Conservation (phyloP, 2,113 vertebrate species). For the Bujurquina vittata region DNA sequence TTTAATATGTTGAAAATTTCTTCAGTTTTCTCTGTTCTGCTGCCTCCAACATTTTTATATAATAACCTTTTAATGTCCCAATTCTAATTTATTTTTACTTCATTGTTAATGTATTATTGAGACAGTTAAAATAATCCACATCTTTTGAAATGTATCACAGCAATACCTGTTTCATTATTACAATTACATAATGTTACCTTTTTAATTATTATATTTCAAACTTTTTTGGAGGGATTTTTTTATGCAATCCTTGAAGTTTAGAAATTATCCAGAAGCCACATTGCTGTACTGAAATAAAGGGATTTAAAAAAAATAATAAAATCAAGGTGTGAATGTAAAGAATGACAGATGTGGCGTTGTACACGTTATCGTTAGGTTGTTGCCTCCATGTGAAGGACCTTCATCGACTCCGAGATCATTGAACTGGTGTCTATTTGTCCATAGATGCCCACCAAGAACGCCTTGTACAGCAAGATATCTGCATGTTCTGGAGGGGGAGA, state of each 20-base stretch:
- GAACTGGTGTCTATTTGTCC: conserved; percentile 95
- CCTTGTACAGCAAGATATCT: conserved; percentile 91
- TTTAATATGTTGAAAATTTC: neutral
- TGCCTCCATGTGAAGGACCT: conserved; percentile 95
- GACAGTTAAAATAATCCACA: conserved; percentile 27
- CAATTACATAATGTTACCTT: neutral
- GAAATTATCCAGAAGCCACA: conserved; percentile 23
- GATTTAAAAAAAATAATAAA: neutral
- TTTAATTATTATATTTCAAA: conserved; percentile 38
- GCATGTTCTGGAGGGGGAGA: conserved; percentile 86
- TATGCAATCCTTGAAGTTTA: conserved; percentile 37
- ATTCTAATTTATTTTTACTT: neutral
- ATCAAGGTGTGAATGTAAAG: conserved; percentile 27
- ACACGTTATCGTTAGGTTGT: conserved; percentile 80
- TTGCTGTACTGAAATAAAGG: conserved; percentile 10
- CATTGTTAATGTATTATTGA: conserved; percentile 30
- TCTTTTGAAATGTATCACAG: neutral
- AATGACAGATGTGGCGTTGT: neutral
- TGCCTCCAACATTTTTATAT: neutral
- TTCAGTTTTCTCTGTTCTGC: neutral
- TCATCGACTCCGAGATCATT: conserved; percentile 94
- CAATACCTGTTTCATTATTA: conserved; percentile 30
- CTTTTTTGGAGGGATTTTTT: conserved; percentile 6
- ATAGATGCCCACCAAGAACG: conserved; percentile 96
- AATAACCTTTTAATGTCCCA: conserved; percentile 8